Evolutionary conservation across 1,140 invertebrate genomes (phyloP), one percentile per base, ranked within the genome.

Genomic region (Adelges cooleyi): DNA sequence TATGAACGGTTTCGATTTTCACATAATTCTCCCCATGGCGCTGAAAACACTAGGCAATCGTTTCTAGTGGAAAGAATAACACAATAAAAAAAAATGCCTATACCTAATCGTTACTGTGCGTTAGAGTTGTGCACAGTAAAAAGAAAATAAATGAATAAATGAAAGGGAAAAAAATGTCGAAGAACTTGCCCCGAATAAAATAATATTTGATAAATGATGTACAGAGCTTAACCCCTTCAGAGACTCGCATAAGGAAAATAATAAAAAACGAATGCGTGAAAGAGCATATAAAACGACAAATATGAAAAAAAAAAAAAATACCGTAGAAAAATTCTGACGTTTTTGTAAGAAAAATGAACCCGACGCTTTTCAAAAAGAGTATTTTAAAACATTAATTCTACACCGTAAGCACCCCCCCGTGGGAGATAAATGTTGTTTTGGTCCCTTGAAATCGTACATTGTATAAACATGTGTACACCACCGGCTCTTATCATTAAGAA

Each of bases 321-420:
- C 38, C 53, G 53, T 59, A 59, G 53, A 59, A 59, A 62, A 62
- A 48, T 62, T 62, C 2, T 62, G 56, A 62, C 56, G 56, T 62
- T 62, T 48, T n/a, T 15, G 17, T 29, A 62, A 62, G 56, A 62
- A 48, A 62, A 62, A 62, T 62, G 56, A 62, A 62, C 38, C 40
- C 29, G 56, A 62, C 56, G 56, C 42, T 62, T 62, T 46, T 62
- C 23, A 62, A 46, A 33, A 33, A 33, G 11, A 62, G 40, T 62
- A 46, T 48, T 62, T 6, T 17, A 62, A 62, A 62, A 62, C 56
- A 62, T 62, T 62, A 62, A 46, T 62, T 62, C 25, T 62, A 33
- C 11, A 6, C 5, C 11, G 42, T 44, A 13, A 48, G 23, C 18
- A 20, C 18, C 18, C 46, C 40, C 25, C 40, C 23, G 42, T 42